phyloP scores from a whole-genome alignment of 1,140 invertebrate genomes.

The Orchesella cincta region DNA sequence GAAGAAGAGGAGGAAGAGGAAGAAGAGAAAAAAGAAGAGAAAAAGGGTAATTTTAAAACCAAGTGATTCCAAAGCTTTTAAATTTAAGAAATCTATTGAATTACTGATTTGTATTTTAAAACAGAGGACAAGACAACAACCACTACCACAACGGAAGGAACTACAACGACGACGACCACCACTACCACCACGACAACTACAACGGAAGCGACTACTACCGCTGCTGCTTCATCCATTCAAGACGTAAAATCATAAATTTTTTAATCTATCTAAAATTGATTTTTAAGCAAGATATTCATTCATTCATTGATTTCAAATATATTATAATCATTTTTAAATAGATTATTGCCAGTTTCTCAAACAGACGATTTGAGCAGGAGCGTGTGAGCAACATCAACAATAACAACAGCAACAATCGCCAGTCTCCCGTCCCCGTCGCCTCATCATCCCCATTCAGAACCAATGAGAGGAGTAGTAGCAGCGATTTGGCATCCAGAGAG shows the following conservation, averaged over 20 bases:
- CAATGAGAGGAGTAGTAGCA: neutral
- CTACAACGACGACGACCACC: neutral
- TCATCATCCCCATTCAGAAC: neutral
- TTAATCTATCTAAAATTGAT: neutral
- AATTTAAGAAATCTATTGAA: neutral
- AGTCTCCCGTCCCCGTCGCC: neutral
- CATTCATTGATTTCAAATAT: neutral
- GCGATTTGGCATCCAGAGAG: neutral
- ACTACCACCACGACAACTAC: constrained; percentile 14
- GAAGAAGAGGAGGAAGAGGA: neutral
- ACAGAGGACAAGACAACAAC: neutral
- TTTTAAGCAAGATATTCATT: no score
- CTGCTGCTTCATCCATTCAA: constrained; percentile 27
- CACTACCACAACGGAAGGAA: neutral
- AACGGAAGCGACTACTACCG: constrained; percentile 2
- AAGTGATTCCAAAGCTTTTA: neutral
- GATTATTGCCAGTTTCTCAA: constrained; percentile 22
- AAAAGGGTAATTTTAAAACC: neutral
- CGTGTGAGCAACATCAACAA: no score
- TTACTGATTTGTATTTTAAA: no score
- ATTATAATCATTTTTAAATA: neutral
- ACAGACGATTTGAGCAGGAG: constrained; percentile 15
- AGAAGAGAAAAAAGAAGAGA: neutral
- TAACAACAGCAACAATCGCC: no score
- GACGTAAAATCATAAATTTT: constrained; percentile 11